phyloP scores from a whole-genome alignment of 2,797 vertebrate species.

The Argya squamiceps region DNA sequence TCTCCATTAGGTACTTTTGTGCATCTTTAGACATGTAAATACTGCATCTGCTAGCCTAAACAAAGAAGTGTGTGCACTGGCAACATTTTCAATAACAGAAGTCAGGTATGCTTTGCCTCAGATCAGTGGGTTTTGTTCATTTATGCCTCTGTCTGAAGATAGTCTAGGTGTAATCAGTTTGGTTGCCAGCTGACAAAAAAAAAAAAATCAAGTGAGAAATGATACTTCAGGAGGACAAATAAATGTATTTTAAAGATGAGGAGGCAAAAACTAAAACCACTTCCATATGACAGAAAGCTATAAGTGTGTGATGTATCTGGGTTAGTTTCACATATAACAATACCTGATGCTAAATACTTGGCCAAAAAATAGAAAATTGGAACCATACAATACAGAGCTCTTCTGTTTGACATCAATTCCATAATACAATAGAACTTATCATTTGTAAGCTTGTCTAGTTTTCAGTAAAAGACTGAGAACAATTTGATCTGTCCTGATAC shows the following conservation, averaged over 20 bases:
- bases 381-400: slow-evolving; percentile 44
- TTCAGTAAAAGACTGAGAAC: slow-evolving; percentile 57
- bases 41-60: background rate
- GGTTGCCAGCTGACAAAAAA: slow-evolving; percentile 60
- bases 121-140: background rate
- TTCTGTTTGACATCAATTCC: slow-evolving; percentile 68
- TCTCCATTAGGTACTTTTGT: background rate
- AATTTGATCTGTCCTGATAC: slow-evolving; percentile 71
- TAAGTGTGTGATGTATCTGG: slow-evolving; percentile 6
- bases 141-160: background rate
- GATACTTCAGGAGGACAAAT: slow-evolving; percentile 25
- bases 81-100: background rate
- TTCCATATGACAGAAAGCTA: background rate
- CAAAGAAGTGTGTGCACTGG: background rate
- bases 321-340: slow-evolving; percentile 34
- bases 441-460: slow-evolving; percentile 71
- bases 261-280: slow-evolving; percentile 51
- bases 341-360: slow-evolving; percentile 27
- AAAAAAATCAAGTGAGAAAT: background rate
- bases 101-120: background rate
- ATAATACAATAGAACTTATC: slow-evolving; percentile 73
- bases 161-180: background rate
- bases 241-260: slow-evolving; percentile 47
- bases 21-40: background rate
- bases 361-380: slow-evolving; percentile 46